phyloP scores from a whole-genome alignment of 1,140 invertebrate genomes.

The Macrobrachium rosenbergii region DNA sequence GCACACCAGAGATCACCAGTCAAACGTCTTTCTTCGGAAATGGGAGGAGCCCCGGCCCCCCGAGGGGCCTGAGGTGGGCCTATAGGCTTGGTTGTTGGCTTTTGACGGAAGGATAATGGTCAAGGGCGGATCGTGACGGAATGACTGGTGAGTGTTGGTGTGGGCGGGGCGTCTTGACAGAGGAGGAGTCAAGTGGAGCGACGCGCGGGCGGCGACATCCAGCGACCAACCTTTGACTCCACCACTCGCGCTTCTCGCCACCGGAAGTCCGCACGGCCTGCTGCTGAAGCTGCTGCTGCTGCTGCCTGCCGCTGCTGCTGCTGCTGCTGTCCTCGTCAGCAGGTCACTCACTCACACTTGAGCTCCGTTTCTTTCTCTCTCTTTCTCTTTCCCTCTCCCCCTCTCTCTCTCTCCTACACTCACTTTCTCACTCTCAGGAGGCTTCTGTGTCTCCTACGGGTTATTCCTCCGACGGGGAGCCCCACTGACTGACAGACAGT shows the following conservation, averaged over 20 bases:
- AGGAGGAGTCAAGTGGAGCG: slow-evolving; percentile 65
- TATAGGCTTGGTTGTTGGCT: neutral
- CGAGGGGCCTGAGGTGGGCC: slow-evolving; percentile 1
- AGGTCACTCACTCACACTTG: neutral
- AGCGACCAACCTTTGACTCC: slow-evolving; percentile 61
- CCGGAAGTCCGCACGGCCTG: slow-evolving; percentile 33
- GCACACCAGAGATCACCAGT: slow-evolving; percentile 65
- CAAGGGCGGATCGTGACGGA: slow-evolving; percentile 9
- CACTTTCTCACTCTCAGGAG: too few species aligned
- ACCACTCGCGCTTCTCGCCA: slow-evolving; percentile 32
- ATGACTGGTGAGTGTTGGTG: slow-evolving; percentile 49
- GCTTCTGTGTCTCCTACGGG: too few species aligned
- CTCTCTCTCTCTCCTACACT: too few species aligned
- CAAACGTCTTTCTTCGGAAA: slow-evolving; percentile 57
- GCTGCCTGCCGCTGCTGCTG: neutral
- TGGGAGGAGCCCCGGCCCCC: slow-evolving; percentile 46
- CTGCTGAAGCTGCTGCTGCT: neutral
- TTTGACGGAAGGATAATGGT: slow-evolving; percentile 44
- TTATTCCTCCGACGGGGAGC: too few species aligned
- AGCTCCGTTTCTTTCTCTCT: too few species aligned
- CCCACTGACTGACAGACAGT: too few species aligned
- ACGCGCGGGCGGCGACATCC: slow-evolving; percentile 54
- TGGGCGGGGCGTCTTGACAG: slow-evolving; percentile 63
- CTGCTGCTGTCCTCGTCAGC: slow-evolving; percentile 1
- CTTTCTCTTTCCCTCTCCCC: too few species aligned